phyloP scores from a whole-genome alignment of 2,113 vertebrate species.

The Chloropsis hardwickii region DNA sequence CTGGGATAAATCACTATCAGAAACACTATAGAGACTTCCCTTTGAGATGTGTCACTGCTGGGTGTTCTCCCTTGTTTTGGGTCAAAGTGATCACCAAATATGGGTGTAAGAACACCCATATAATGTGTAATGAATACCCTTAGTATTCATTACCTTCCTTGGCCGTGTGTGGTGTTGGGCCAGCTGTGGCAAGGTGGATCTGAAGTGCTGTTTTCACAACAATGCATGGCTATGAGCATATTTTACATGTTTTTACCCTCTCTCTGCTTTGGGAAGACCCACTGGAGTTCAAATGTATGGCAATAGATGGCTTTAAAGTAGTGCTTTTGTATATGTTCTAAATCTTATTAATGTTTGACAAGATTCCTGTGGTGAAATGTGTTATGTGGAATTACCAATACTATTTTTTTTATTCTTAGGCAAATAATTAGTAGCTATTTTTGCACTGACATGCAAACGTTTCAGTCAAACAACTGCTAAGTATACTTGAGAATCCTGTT shows the following conservation, averaged over 20 bases:
- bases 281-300: background rate
- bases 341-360: background rate
- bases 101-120: background rate
- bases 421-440: background rate
- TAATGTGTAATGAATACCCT: too few relatives aligned
- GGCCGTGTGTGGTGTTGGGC: background rate
- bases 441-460: background rate
- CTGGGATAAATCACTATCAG: slow-evolving; percentile 14
- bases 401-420: background rate
- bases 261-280: background rate
- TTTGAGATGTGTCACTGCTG: background rate
- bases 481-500: background rate
- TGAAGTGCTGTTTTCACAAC: background rate
- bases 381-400: background rate
- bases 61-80: background rate
- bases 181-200: background rate
- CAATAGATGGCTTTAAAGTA: background rate
- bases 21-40: background rate
- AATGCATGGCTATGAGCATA: background rate
- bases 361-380: background rate
- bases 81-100: background rate
- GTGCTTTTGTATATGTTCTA: background rate
- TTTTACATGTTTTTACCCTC: background rate
- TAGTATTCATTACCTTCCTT: background rate
- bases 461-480: background rate